A percentile compares a stretch with the other conserved stretches of the same genome.
Conservation (phyloP, 2,888 invertebrate genomes). For the Eristalis tenax region DNA sequence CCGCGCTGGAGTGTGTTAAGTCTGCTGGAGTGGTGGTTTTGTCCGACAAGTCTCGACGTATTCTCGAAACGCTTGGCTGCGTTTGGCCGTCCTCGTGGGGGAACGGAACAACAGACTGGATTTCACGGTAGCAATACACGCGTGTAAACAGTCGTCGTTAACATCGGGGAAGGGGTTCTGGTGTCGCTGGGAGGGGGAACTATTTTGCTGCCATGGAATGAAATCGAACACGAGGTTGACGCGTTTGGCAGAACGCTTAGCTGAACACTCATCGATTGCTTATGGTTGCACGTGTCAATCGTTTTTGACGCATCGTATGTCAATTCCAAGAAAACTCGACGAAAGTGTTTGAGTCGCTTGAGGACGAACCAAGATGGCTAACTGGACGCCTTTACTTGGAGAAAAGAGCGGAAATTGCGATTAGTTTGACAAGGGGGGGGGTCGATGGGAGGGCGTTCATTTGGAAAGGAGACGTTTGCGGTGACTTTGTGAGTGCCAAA, state of each 20-base stretch:
- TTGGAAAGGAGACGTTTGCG: too few species aligned
- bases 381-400: not conserved
- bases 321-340: not conserved
- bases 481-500: too few species aligned
- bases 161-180: slow-evolving; percentile 1
- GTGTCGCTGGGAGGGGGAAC: too few species aligned
- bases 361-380: not conserved
- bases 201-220: not conserved
- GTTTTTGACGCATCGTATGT: not conserved
- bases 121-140: slow-evolving; percentile 36
- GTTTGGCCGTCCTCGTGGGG: not conserved
- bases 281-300: not conserved
- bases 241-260: not conserved
- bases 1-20: slow-evolving; percentile 48
- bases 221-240: not conserved
- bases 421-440: not conserved
- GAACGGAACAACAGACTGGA: slow-evolving; percentile 1
- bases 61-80: slow-evolving; percentile 32
- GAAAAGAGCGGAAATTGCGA: not conserved
- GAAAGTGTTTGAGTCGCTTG: not conserved
- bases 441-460: too few species aligned
- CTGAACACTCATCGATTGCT: not conserved
- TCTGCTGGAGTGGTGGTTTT: slow-evolving; percentile 63
- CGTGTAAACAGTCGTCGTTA: slow-evolving; percentile 61
- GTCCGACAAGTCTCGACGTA: slow-evolving; percentile 47